These are phyloP conservation scores for Otolemur crassicaudatus DNA, from an alignment of 2,797 vertebrate species.

Conservation along the genomic window DNA sequence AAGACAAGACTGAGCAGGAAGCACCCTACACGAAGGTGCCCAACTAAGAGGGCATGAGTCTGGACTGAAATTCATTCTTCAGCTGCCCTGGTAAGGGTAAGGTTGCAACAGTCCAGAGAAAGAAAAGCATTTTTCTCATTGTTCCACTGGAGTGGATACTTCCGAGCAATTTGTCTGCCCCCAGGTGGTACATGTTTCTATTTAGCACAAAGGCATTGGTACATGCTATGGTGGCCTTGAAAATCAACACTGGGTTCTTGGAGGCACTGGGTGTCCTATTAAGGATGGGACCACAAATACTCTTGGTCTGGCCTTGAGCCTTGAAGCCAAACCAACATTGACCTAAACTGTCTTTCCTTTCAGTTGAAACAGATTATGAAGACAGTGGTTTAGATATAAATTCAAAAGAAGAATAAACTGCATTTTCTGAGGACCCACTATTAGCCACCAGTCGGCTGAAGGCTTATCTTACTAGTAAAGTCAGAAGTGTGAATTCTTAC, in stretches of 20 bases:
- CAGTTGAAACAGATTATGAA: constrained; percentile 49
- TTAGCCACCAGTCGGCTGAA: constrained; percentile 35
- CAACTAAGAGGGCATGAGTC: constrained; percentile 1
- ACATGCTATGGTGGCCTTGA: constrained; percentile 45
- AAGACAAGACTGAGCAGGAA: background rate
- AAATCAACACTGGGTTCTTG: constrained; percentile 62
- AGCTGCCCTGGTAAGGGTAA: background rate
- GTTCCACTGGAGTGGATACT: constrained; percentile 33
- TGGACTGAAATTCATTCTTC: constrained; percentile 48
- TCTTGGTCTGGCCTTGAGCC: constrained; percentile 52
- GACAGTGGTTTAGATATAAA: constrained; percentile 24
- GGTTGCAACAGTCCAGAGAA: background rate
- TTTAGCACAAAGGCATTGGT: constrained; percentile 42
- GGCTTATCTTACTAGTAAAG: constrained; percentile 14
- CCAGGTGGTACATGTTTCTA: constrained; percentile 52
- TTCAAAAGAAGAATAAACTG: constrained; percentile 28
- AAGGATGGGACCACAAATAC: constrained; percentile 48
- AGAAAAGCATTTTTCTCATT: constrained; percentile 27
- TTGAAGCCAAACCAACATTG: constrained; percentile 61
- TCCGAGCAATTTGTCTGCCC: constrained; percentile 45
- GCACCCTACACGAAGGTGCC: background rate
- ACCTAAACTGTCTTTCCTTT: constrained; percentile 56
- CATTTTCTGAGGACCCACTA: constrained; percentile 50
- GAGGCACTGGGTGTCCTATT: background rate
- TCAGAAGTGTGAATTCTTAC: constrained; percentile 52